Percentiles rank a stretch among this genome's conserved stretches.
Conservation (phyloP, 2,797 vertebrate species). For the Arctocebus calabarensis region DNA sequence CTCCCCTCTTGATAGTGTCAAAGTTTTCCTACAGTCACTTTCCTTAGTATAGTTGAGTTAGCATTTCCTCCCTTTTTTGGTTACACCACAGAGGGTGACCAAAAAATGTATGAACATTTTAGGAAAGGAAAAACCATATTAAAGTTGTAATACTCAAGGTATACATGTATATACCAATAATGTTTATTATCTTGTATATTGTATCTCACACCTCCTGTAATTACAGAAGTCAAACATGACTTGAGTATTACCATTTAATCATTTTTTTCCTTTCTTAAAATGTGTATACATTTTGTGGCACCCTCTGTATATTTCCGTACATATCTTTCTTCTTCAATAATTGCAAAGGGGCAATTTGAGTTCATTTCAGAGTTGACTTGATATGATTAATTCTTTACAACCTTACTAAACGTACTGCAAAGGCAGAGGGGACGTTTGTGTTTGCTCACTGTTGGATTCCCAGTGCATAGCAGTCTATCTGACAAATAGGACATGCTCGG, state of each 20-base stretch:
- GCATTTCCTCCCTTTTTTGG: background rate
- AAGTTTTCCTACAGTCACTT: background rate
- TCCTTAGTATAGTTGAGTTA: background rate
- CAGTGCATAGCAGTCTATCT: background rate
- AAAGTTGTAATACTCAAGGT: too few relatives aligned
- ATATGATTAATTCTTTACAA: background rate
- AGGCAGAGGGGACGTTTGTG: accelerated
- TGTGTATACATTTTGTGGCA: too few relatives aligned
- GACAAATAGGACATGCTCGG: background rate
- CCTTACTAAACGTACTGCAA: background rate
- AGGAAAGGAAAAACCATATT: too few relatives aligned
- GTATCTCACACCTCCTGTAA: too few relatives aligned
- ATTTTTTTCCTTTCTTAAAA: too few relatives aligned
- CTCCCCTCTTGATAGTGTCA: background rate
- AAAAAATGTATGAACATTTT: too few relatives aligned
- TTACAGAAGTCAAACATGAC: too few relatives aligned
- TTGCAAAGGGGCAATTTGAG: background rate
- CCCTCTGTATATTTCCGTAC: background rate
- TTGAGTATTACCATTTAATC: too few relatives aligned
- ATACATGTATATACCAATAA: too few relatives aligned
- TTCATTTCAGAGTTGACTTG: background rate
- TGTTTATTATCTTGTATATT: too few relatives aligned
- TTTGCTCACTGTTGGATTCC: background rate
- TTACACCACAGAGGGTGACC: too few relatives aligned
- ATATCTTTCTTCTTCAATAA: background rate